A percentile compares a stretch with the other conserved stretches of the same genome.
These are phyloP conservation scores for Diachasmimorpha longicaudata DNA, from an alignment of 1,140 invertebrate species.

Conservation along the genomic window DNA sequence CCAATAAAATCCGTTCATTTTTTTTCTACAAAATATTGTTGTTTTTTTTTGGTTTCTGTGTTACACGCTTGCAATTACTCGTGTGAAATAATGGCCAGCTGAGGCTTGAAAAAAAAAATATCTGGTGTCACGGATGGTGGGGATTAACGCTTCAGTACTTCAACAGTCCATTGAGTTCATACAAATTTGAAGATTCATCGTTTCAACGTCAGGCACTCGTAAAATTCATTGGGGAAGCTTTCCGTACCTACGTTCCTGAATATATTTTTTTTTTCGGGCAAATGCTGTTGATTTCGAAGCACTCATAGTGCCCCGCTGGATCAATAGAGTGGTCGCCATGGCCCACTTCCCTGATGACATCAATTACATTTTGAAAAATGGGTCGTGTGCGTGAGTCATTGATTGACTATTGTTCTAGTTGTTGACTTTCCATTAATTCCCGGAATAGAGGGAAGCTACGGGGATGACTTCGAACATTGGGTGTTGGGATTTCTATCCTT, in stretches of 20 bases:
- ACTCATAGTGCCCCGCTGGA: no score
- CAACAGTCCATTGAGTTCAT: background rate
- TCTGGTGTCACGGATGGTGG: background rate
- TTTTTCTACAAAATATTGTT: background rate
- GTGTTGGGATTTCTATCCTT: no score
- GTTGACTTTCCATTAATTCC: no score
- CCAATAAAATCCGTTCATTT: background rate
- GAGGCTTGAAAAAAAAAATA: background rate
- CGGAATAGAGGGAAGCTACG: no score
- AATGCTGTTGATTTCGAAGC: no score
- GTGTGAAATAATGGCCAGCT: background rate
- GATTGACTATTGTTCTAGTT: no score
- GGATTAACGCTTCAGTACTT: background rate
- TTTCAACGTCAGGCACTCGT: background rate
- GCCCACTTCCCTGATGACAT: background rate
- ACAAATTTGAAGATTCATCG: background rate
- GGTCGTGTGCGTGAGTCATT: no score
- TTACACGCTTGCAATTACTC: background rate
- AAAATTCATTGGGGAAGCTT: background rate
- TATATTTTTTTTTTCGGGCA: no score
- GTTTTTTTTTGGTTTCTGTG: background rate
- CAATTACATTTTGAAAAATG: no score
- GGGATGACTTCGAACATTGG: no score
- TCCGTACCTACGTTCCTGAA: background rate
- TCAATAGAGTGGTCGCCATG: background rate